Evolutionary conservation across 2,797 vertebrate genomes (phyloP).

Genomic region (Streptopelia turtur): DNA sequence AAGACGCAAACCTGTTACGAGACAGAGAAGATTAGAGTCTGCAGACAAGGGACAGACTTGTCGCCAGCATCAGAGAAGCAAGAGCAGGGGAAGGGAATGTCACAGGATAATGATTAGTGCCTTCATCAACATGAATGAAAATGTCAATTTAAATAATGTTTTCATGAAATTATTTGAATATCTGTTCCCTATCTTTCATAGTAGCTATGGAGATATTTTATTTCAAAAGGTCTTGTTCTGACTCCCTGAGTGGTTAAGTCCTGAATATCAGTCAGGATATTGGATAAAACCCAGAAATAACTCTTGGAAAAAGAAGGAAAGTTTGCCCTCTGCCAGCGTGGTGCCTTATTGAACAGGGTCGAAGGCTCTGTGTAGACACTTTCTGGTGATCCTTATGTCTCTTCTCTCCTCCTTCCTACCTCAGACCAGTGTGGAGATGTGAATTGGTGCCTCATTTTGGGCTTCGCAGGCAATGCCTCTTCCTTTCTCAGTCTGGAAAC

Average conservation of each 20-base stretch:
- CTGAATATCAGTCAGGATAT: not conserved
- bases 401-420: not conserved
- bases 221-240: not conserved
- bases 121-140: not conserved
- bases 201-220: not conserved
- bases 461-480: not conserved
- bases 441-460: not conserved
- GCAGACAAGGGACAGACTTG: not conserved
- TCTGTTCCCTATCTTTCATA: not conserved
- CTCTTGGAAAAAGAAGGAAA: fast-evolving
- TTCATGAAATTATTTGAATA: not conserved
- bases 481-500: not conserved
- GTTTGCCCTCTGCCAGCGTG: not conserved
- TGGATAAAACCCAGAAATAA: not conserved
- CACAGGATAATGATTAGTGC: not conserved
- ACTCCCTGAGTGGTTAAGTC: not conserved
- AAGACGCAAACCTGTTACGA: not conserved
- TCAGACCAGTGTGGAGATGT: not conserved
- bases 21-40: not conserved
- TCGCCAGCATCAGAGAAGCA: not conserved
- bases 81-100: not conserved
- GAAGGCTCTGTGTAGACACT: not conserved
- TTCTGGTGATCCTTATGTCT: not conserved
- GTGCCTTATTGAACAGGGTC: not conserved
- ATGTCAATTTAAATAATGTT: not conserved